Conservation (phyloP, 2,888 invertebrate genomes). For the Junonia oenone region DNA sequence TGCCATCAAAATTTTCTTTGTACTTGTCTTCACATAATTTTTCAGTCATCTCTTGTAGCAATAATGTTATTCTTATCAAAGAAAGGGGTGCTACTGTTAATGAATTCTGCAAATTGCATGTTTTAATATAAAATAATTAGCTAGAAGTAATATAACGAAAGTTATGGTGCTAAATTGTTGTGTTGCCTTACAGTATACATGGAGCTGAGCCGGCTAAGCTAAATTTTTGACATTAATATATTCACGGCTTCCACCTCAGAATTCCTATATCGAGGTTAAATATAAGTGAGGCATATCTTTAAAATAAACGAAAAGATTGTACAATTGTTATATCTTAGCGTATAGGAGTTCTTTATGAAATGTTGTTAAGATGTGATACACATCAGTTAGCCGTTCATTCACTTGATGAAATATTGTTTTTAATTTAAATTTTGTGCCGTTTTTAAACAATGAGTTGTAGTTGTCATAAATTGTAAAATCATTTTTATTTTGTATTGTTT, state of each 20-base stretch:
- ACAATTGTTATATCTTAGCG: constrained; percentile 33
- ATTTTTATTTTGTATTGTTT: background rate
- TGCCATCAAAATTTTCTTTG: background rate
- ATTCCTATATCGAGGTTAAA: constrained; percentile 33
- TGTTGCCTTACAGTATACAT: constrained; percentile 20
- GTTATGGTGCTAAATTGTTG: constrained; percentile 24
- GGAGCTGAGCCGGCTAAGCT: constrained; percentile 17
- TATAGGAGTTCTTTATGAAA: constrained; percentile 28
- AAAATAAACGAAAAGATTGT: constrained; percentile 32
- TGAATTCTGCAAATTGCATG: background rate
- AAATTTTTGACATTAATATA: constrained; percentile 10
- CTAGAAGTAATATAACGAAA: constrained; percentile 6
- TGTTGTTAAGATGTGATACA: constrained; percentile 21
- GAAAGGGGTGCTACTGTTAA: constrained; percentile 14
- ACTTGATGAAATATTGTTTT: background rate
- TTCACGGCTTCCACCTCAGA: constrained; percentile 20
- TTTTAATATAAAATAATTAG: constrained; percentile 3
- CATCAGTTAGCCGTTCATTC: background rate
- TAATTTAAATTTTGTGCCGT: background rate
- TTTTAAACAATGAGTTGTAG: background rate
- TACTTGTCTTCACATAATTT: background rate
- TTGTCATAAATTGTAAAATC: background rate
- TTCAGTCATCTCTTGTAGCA: background rate
- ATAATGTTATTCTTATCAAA: background rate
- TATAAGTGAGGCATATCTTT: constrained; percentile 38